Conservation (phyloP, 1,140 invertebrate species). For the Scaptomyza montana region DNA sequence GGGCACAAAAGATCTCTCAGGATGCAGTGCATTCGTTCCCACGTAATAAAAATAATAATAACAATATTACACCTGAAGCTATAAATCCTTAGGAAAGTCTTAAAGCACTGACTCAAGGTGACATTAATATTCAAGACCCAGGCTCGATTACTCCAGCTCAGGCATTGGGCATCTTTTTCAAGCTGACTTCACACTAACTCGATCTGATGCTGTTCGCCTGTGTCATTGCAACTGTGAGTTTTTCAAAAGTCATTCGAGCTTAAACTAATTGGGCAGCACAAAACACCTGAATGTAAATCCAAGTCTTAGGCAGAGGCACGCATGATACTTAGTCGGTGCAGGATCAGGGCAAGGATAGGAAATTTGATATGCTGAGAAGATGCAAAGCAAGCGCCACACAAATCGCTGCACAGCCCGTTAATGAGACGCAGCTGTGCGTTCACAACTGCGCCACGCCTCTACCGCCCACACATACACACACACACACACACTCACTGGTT, state of each 20-base stretch:
- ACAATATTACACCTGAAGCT: background rate
- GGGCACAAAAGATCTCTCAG: no score
- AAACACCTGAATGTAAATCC: conserved; percentile 63
- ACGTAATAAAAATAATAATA: no score
- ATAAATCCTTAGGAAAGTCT: background rate
- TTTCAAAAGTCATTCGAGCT: conserved; percentile 44
- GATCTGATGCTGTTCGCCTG: conserved; percentile 42
- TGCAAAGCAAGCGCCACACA: conserved; percentile 52
- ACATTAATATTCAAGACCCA: conserved; percentile 12
- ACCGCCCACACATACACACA: background rate
- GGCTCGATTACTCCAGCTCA: conserved; percentile 44
- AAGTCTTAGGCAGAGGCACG: conserved; percentile 16
- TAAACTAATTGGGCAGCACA: conserved; percentile 56
- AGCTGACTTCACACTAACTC: conserved; percentile 50
- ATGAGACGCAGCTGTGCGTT: conserved; percentile 52
- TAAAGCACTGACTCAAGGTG: background rate
- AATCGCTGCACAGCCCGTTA: conserved; percentile 36
- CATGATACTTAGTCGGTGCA: conserved; percentile 34
- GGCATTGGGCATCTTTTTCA: conserved; percentile 30
- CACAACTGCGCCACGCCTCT: conserved; percentile 13
- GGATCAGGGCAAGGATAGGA: conserved; percentile 13
- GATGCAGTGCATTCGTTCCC: no score
- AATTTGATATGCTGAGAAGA: conserved; percentile 74
- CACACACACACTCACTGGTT: background rate
- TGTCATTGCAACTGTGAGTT: conserved; percentile 47